Base-by-base conservation (phyloP, 2,888 invertebrate genomes). In the Drosophila silvestris region DNA sequence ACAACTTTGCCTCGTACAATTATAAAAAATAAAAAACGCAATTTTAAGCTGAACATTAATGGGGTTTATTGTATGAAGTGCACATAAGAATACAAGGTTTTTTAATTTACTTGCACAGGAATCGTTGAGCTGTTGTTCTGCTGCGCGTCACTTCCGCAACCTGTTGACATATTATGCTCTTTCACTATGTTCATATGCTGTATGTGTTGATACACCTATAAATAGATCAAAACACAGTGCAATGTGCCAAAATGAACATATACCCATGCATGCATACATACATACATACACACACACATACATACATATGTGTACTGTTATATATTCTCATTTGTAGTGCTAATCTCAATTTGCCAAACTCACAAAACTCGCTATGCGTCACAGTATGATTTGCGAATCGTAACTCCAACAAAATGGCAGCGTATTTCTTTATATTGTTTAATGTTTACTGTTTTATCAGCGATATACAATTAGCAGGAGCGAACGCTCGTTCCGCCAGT, bases 141-240 rank as follows among this genome's bases (percentile, higher is more conserved):
- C 58, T 30, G 68, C 51, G 3, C 81, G 56, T 65, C 74, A 81
- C 62, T 79, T 81, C 78, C 82, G 90, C 90, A 89, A 85, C 85
- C 85, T 85, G 90, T 85, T 85, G 90, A 90, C 90, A 85, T 70
- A 61, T 75, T 78, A 50, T 72, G 69, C 70, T 66, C 30, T 58
- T 68, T 63, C 41, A 37, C 57, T 66, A 47, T 70, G 68, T 57
- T 74, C 67, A 68, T 67, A 58, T 63, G 53, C 35, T 39, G 66
- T 58, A 19, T 62, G 53, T 67, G 41, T 63, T 47, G 68, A 64
- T 69, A 66, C 44, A 59, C 67, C 74, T 79, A 90, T 76, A 81
- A 90, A 83, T 90, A 85, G 81, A 74, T 35, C 65, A 73, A 70
- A 61, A 56, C 59, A 75, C 86, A 73, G 79, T 85, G 89, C 90